A percentile compares a stretch with the other conserved stretches of the same genome.
Evolutionary conservation across 2,888 invertebrate genomes (phyloP).

Genomic region (Pharmacophagus antenor): DNA sequence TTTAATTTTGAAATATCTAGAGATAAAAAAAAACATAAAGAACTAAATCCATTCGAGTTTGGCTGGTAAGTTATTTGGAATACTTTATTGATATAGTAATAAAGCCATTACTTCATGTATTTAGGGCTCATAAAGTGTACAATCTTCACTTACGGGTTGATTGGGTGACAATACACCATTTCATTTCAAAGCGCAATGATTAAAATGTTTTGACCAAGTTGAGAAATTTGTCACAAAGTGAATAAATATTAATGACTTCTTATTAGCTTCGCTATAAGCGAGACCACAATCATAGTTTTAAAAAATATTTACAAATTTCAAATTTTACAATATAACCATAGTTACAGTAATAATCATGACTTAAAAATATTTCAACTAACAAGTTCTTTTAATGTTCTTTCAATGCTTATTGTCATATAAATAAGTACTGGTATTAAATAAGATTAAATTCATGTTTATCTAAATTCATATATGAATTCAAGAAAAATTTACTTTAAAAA

Average conservation of each 20-base stretch:
- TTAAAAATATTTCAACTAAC: too few relatives aligned
- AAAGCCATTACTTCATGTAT: neutral
- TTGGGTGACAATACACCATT: slow-evolving; percentile 26
- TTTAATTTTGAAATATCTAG: too few relatives aligned
- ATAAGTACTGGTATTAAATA: too few relatives aligned
- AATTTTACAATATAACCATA: neutral
- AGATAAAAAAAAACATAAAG: neutral
- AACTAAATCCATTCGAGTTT: neutral
- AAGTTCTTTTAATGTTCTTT: too few relatives aligned
- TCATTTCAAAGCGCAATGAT: slow-evolving; percentile 23
- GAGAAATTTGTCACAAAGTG: slow-evolving; percentile 23
- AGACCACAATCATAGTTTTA: neutral
- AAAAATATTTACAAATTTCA: neutral
- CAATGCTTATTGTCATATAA: too few relatives aligned
- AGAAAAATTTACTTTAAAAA: too few relatives aligned
- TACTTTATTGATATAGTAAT: neutral
- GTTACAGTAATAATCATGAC: neutral
- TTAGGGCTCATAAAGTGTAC: neutral
- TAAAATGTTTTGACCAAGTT: slow-evolving; percentile 25
- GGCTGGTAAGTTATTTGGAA: neutral
- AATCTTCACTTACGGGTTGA: slow-evolving; percentile 9
- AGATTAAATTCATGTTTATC: too few relatives aligned
- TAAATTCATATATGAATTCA: too few relatives aligned
- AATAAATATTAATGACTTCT: slow-evolving; percentile 30
- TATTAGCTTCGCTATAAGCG: slow-evolving; percentile 19